These are phyloP conservation scores for Trisateles emortualis DNA, from an alignment of 2,888 invertebrate genomes.

Conservation along the genomic window DNA sequence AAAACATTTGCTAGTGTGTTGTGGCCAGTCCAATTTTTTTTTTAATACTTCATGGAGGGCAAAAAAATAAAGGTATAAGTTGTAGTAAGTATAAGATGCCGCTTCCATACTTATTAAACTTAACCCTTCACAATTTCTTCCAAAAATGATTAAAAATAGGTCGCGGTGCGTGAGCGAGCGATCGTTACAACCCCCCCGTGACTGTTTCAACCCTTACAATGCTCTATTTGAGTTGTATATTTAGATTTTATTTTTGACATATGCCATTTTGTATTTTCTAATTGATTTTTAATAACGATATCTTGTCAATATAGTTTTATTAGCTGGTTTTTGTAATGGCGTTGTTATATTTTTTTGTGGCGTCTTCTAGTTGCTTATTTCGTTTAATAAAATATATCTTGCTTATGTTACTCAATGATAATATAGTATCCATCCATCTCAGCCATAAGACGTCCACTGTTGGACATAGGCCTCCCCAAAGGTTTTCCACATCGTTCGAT, in stretches of 20 bases:
- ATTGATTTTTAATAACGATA: constrained; percentile 27
- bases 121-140: constrained; percentile 73
- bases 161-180: constrained; percentile 76
- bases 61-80: no score
- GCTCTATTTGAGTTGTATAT: constrained; percentile 30
- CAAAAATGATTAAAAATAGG: constrained; percentile 87
- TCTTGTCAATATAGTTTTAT: not conserved
- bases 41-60: no score
- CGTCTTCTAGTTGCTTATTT: no score
- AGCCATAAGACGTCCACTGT: no score
- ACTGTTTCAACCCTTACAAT: constrained; percentile 62
- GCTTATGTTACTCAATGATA: no score
- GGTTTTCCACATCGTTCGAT: no score
- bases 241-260: constrained; percentile 22
- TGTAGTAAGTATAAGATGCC: constrained; percentile 42
- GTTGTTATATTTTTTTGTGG: no score
- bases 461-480: no score
- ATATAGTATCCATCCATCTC: no score
- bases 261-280: constrained; percentile 15
- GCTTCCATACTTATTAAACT: constrained; percentile 50
- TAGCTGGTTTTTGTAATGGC: not conserved
- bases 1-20: no score
- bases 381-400: no score
- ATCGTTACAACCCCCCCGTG: constrained; percentile 69
- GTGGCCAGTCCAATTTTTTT: no score